Percentiles rank a stretch among this genome's conserved stretches.
Evolutionary conservation across 2,888 invertebrate genomes (phyloP).

Genomic region (Drosophila lutescens): DNA sequence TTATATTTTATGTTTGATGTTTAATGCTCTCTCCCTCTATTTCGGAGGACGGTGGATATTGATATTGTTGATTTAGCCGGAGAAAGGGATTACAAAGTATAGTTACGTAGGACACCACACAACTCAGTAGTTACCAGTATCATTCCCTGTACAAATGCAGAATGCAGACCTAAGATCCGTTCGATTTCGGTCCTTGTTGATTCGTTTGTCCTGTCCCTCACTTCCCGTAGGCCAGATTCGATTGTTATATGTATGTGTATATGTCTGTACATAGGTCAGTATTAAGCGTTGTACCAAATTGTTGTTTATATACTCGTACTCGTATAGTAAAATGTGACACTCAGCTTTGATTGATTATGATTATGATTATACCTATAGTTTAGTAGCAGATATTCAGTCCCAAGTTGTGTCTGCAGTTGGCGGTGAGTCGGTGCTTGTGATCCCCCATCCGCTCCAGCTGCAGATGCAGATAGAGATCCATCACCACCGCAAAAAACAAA

Average conservation of each 20-base stretch:
- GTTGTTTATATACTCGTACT: slow-evolving; percentile 42
- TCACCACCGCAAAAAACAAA: neutral
- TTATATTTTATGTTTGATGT: slow-evolving; percentile 2
- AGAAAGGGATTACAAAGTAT: slow-evolving; percentile 8
- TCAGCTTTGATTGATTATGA: slow-evolving; percentile 16
- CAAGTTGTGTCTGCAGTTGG: slow-evolving; percentile 4
- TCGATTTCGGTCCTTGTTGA: slow-evolving; percentile 17
- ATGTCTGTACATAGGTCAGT: slow-evolving; percentile 53
- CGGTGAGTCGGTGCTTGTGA: slow-evolving; percentile 5
- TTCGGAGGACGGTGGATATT: neutral
- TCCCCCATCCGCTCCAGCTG: slow-evolving; percentile 4
- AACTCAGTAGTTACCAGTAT: slow-evolving; percentile 25
- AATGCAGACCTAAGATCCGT: slow-evolving; percentile 1
- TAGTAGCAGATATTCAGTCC: neutral
- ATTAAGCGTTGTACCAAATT: slow-evolving; percentile 71
- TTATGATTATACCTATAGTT: slow-evolving; percentile 3
- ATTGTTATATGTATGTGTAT: slow-evolving; percentile 19
- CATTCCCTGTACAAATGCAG: slow-evolving; percentile 33
- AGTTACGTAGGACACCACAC: slow-evolving; percentile 10
- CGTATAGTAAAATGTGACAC: slow-evolving; percentile 22
- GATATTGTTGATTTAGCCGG: slow-evolving; percentile 1
- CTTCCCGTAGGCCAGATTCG: slow-evolving; percentile 10
- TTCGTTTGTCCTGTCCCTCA: neutral
- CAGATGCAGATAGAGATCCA: neutral
- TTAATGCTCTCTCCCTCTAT: slow-evolving; percentile 48